Evolutionary conservation across 2,797 vertebrate genomes (phyloP).

Genomic region (Linurgus olivaceus): DNA sequence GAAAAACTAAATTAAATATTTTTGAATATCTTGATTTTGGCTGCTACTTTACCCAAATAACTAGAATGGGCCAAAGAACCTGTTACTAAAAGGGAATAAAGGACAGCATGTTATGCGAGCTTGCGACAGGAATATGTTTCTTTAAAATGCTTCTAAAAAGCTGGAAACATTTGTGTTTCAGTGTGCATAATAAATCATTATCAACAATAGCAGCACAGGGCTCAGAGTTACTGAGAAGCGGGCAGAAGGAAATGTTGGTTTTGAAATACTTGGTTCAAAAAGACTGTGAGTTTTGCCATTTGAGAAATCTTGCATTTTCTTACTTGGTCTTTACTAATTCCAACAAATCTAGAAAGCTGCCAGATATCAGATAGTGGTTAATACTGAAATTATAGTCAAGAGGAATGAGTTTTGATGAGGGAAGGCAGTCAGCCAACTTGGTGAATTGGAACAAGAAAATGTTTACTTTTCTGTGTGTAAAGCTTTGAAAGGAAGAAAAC

Average conservation of each 20-base stretch:
- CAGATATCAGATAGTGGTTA: not conserved
- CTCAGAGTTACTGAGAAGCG: not conserved
- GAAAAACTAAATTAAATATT: not conserved
- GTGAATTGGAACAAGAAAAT: not conserved
- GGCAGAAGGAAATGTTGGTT: not conserved
- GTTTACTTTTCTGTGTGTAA: not conserved
- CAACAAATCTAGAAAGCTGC: not conserved
- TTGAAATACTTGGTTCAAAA: not conserved
- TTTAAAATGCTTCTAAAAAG: not conserved
- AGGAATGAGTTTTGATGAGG: not conserved
- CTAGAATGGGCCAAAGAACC: not conserved
- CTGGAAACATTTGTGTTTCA: not conserved
- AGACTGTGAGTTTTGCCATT: not conserved
- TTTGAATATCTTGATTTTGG: constrained; percentile 11
- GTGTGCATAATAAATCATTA: not conserved
- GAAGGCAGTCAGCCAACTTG: not conserved
- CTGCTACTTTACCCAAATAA: not conserved
- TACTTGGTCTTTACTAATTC: not conserved
- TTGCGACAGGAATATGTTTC: not conserved
- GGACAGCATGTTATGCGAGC: not conserved
- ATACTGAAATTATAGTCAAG: not conserved
- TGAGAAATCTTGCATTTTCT: constrained; percentile 1
- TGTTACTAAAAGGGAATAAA: not conserved
- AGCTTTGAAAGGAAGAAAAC: not conserved
- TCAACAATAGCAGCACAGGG: not conserved